Conservation (phyloP, 1,140 invertebrate species). For the Cotesia typhae region DNA sequence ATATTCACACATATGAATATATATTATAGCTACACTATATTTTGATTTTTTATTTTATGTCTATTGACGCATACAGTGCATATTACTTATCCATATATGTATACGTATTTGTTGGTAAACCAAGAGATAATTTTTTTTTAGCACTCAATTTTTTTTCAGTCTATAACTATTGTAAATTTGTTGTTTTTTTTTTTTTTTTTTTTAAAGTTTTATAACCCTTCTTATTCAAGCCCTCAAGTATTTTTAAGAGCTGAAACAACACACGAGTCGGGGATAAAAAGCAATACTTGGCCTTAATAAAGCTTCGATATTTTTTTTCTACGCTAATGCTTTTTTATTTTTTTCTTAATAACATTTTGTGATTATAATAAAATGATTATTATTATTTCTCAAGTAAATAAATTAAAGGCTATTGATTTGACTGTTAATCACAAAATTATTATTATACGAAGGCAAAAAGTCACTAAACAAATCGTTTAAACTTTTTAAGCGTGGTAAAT, state of each 20-base stretch:
- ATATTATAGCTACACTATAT: no score
- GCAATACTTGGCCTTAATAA: slow-evolving; percentile 61
- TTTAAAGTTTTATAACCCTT: slow-evolving; percentile 7
- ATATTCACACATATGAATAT: no score
- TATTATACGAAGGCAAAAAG: background rate
- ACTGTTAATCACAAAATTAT: background rate
- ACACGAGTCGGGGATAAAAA: slow-evolving; percentile 31
- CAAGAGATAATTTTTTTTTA: background rate
- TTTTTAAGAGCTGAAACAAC: slow-evolving; percentile 19
- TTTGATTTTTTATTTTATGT: no score
- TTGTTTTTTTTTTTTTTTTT: background rate
- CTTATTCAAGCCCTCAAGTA: background rate
- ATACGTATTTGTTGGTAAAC: no score
- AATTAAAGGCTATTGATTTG: background rate
- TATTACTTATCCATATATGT: no score
- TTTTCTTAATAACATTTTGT: no score
- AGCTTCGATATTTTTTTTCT: slow-evolving; percentile 51
- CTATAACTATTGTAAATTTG: background rate
- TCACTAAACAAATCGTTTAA: no score
- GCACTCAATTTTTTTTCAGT: background rate
- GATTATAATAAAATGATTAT: background rate
- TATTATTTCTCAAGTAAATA: slow-evolving; percentile 11
- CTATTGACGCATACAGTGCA: no score
- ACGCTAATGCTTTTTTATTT: slow-evolving; percentile 11
- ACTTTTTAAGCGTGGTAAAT: no score